Evolutionary conservation across 2,888 invertebrate genomes (phyloP).

Genomic region (Halictus ligatus): DNA sequence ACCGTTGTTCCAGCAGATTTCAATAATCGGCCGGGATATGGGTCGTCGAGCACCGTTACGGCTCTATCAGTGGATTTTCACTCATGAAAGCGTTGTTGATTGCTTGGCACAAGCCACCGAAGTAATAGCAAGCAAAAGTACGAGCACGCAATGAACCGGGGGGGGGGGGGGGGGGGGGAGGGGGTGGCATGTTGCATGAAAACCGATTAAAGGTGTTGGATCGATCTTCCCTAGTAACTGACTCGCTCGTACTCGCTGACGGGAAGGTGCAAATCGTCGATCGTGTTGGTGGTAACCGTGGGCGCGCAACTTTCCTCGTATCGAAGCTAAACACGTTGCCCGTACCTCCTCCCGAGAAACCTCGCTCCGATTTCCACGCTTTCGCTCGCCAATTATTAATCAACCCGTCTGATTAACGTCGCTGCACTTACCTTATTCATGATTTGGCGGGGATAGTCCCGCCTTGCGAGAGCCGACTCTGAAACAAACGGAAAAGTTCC

Average conservation of each 20-base stretch:
- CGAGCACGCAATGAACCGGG: slow-evolving; percentile 62
- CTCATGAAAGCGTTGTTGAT: slow-evolving; percentile 41
- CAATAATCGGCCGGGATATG: slow-evolving; percentile 12
- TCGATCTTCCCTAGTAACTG: slow-evolving; percentile 75
- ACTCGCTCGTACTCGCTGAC: slow-evolving; percentile 50
- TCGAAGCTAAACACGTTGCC: slow-evolving; percentile 11
- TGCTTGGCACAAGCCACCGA: slow-evolving; percentile 42
- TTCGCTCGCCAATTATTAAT: slow-evolving; percentile 6
- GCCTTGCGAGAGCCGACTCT: slow-evolving; percentile 82
- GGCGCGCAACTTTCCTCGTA: slow-evolving; percentile 16
- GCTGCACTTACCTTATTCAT: slow-evolving; percentile 83
- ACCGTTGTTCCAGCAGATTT: slow-evolving; percentile 1
- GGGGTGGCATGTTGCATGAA: slow-evolving; percentile 56
- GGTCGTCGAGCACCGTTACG: slow-evolving; percentile 23
- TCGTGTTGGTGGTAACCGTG: slow-evolving; percentile 21
- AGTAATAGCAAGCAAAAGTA: slow-evolving; percentile 64
- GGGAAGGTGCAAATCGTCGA: slow-evolving; percentile 41
- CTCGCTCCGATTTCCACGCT: neutral
- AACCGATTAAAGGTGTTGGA: slow-evolving; percentile 73
- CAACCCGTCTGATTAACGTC: neutral
- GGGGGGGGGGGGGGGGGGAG: slow-evolving; percentile 25
- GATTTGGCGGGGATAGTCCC: slow-evolving; percentile 83
- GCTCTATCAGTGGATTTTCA: slow-evolving; percentile 42
- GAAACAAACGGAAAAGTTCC: slow-evolving; percentile 73
- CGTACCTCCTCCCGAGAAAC: neutral